Evolutionary conservation across 92 coral and sea anemone species (phyloP).

Genomic region (Paramuricea clavata): DNA sequence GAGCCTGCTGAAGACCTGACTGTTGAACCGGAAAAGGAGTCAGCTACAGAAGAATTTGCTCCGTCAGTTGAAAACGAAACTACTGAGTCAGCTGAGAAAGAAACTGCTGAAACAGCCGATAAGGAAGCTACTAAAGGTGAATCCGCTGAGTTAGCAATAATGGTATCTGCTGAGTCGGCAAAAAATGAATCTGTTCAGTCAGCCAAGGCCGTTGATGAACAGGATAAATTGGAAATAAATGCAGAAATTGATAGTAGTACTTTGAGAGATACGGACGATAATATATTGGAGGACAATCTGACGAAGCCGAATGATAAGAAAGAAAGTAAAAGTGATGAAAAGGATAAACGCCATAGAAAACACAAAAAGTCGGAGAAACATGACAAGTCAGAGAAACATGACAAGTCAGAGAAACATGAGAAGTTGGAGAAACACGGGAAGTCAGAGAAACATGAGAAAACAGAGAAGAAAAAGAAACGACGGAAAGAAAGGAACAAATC

Average conservation of each 20-base stretch:
- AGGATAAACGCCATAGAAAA: constrained; percentile 40
- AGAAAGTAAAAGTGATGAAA: constrained; percentile 32
- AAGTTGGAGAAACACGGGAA: constrained; percentile 36
- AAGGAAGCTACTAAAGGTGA: background rate
- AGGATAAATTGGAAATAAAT: background rate
- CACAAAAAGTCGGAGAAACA: constrained; percentile 43
- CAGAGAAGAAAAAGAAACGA: constrained; percentile 43
- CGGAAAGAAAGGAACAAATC: constrained; percentile 57
- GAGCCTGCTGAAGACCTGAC: background rate
- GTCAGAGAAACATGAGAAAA: constrained; percentile 22
- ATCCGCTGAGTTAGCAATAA: background rate
- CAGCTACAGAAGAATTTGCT: background rate
- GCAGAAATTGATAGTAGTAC: background rate
- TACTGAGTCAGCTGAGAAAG: background rate
- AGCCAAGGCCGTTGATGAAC: background rate
- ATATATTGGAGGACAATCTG: background rate
- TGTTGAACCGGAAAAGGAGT: background rate
- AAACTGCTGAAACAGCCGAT: background rate
- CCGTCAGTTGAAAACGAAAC: background rate
- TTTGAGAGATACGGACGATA: constrained; percentile 1
- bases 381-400: constrained; percentile 4
- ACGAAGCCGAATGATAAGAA: background rate
- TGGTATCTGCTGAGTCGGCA: background rate
- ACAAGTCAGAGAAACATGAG: constrained; percentile 29
- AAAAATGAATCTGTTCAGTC: background rate